Evolutionary conservation across 2,888 invertebrate species (phyloP).

Genomic region (Chrysopilus asiliformis): DNA sequence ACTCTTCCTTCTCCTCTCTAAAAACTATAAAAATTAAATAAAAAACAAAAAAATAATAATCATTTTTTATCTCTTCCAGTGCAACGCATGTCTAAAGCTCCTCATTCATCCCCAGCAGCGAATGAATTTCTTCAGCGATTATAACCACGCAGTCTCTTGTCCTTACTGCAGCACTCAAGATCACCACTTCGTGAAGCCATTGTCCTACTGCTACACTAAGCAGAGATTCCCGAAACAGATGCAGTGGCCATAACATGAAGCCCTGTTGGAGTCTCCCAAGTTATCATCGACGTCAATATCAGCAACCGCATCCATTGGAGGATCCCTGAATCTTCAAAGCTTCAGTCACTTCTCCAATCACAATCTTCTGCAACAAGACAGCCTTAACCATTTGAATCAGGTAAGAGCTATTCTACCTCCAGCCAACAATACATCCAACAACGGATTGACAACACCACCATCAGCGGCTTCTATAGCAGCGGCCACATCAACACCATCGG

Average conservation of each 20-base stretch:
- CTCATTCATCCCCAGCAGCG: constrained; percentile 76
- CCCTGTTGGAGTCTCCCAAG: constrained; percentile 47
- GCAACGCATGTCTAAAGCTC: constrained; percentile 83
- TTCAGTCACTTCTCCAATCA: no score
- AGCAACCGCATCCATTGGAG: no score
- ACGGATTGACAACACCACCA: constrained; percentile 18
- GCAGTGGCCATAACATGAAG: constrained; percentile 82
- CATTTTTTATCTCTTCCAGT: constrained; percentile 42
- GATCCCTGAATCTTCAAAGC: no score
- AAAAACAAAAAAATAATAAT: no score
- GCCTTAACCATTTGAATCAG: no score
- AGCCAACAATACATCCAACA: not conserved
- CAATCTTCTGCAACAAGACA: no score
- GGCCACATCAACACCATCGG: constrained; percentile 15
- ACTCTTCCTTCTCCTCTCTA: no score
- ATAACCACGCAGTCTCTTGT: constrained; percentile 82
- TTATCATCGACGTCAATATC: constrained; percentile 23
- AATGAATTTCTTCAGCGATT: constrained; percentile 87
- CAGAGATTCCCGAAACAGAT: constrained; percentile 41
- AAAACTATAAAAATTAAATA: no score
- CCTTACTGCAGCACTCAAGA: constrained; percentile 83
- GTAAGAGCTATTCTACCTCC: constrained; percentile 8
- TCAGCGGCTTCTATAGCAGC: constrained; percentile 15
- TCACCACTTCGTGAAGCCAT: constrained; percentile 88
- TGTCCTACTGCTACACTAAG: constrained; percentile 71